These are phyloP conservation scores for Dimorphilus gyrociliatus DNA, from an alignment of 2,888 invertebrate species.

Conservation along the genomic window DNA sequence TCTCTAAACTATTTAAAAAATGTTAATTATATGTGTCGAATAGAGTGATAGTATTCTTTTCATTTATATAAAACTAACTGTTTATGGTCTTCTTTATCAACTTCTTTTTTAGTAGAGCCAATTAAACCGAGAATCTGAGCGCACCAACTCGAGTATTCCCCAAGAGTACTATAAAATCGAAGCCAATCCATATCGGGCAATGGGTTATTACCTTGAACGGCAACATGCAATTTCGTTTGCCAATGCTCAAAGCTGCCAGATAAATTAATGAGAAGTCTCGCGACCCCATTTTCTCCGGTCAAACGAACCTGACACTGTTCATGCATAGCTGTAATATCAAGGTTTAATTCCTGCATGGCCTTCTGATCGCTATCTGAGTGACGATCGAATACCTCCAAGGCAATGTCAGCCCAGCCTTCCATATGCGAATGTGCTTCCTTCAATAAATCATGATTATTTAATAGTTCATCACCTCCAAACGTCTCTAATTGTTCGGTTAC, in stretches of 20 bases:
- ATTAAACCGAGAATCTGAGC: conserved; percentile 19
- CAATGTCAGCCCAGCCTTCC: conserved; percentile 32
- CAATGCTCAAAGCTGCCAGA: neutral
- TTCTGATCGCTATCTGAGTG: conserved; percentile 27
- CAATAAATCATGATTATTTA: conserved; percentile 25
- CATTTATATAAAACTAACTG: neutral
- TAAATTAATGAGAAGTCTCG: conserved; percentile 8
- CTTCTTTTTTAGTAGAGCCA: conserved; percentile 24
- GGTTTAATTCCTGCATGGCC: conserved; percentile 22
- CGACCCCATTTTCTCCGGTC: conserved; percentile 38
- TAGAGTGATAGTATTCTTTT: neutral
- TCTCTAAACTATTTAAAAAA: conserved; percentile 18
- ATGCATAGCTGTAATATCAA: conserved; percentile 26
- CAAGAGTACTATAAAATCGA: no score
- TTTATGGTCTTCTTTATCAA: conserved; percentile 15
- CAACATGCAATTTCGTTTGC: neutral
- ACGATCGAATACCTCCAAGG: conserved; percentile 26
- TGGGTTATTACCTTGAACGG: conserved; percentile 9
- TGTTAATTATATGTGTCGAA: neutral
- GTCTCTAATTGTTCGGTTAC: conserved; percentile 23
- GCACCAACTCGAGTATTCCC: no score
- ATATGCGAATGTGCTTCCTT: conserved; percentile 20
- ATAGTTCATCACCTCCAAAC: conserved; percentile 30
- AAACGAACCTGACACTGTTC: conserved; percentile 29
- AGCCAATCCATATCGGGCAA: conserved; percentile 31